A percentile compares a stretch with the other conserved stretches of the same genome.
Conservation (phyloP, 2,888 invertebrate genomes). For the Aphidoletes aphidimyza region DNA sequence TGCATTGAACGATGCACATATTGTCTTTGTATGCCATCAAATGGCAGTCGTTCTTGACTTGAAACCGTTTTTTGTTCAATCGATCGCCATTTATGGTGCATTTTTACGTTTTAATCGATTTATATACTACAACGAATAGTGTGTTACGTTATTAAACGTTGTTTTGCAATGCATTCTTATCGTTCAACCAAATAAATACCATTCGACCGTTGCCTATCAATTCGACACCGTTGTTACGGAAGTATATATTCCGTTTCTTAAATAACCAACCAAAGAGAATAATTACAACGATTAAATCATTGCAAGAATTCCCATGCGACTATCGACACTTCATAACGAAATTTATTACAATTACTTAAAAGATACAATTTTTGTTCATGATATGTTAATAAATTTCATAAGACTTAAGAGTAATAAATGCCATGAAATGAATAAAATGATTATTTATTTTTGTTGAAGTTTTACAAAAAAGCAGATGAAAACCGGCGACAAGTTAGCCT, state of each 20-base stretch:
- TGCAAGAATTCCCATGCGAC: too few species aligned
- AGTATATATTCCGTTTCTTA: constrained; percentile 19
- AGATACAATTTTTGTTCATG: too few species aligned
- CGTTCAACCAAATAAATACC: not conserved
- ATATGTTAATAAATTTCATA: too few species aligned
- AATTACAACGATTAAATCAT: too few species aligned
- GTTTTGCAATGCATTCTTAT: not conserved
- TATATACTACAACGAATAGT: not conserved
- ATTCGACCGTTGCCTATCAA: not conserved
- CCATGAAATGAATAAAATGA: too few species aligned
- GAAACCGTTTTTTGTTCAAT: too few species aligned
- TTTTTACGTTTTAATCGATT: not conserved
- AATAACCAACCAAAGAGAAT: not conserved
- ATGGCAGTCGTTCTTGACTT: constrained; percentile 13
- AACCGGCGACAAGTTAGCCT: too few species aligned
- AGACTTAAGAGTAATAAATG: too few species aligned
- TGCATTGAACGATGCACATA: not conserved
- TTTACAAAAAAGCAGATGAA: too few species aligned
- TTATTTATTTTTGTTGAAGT: too few species aligned
- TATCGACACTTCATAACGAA: too few species aligned
- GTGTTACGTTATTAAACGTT: not conserved
- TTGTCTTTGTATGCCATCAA: not conserved
- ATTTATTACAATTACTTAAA: too few species aligned
- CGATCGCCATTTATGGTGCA: not conserved
- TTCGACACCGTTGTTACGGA: constrained; percentile 17